Percentiles rank a stretch among this genome's conserved stretches.
Evolutionary conservation across 2,797 vertebrate species (phyloP).

Genomic region (Mus caroli): DNA sequence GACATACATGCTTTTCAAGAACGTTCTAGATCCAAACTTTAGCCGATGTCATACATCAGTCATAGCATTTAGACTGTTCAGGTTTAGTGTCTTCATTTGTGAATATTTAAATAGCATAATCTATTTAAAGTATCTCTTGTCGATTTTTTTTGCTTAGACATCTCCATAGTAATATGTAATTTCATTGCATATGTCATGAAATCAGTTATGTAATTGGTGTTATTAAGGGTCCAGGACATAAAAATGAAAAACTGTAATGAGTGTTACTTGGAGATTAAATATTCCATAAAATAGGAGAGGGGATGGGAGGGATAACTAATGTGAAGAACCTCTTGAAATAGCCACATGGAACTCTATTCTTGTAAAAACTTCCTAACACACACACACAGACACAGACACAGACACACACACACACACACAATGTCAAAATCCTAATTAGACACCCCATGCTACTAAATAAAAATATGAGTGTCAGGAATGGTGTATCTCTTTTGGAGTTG

Average conservation of each 20-base stretch:
- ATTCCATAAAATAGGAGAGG: conserved; percentile 11
- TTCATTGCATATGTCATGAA: background rate
- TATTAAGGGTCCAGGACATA: background rate
- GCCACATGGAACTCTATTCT: background rate
- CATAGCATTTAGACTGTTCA: background rate
- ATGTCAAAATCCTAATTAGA: background rate
- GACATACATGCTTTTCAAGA: background rate
- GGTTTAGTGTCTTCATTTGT: background rate
- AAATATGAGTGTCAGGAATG: background rate
- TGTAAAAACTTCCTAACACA: background rate
- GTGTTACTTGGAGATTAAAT: background rate
- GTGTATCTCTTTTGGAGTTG: background rate
- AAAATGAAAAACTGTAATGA: background rate
- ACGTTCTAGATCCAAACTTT: background rate
- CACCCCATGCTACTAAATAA: background rate
- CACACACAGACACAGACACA: too few relatives aligned
- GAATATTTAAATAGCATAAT: background rate
- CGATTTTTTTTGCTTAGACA: background rate
- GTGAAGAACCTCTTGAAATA: background rate
- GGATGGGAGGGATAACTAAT: background rate
- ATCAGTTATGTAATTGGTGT: conserved; percentile 11
- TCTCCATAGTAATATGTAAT: background rate
- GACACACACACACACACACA: too few relatives aligned
- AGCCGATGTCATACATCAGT: background rate
- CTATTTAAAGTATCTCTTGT: background rate